Base-by-base conservation (phyloP, 2,888 invertebrate genomes). In the Allygus modestus region DNA sequence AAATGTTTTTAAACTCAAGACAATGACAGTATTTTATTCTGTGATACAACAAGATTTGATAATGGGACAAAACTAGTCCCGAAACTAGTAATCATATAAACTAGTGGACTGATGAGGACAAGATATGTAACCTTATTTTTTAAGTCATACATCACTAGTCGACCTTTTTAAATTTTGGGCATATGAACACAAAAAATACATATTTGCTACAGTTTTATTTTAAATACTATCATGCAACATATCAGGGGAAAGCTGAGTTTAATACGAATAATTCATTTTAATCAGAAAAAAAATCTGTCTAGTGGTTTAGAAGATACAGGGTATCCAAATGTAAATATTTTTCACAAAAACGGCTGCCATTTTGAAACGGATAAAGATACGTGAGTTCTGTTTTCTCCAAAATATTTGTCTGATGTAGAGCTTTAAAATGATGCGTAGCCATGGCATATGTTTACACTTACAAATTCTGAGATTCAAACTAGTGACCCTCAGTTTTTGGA, bases 391-490 rank as follows among this genome's bases (percentile, higher is more conserved):
- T 23, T 61, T 61, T n/a, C 26, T 11, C 61, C n/a, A 61, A 61
- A 61, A 23, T 28, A 15, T 28, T 61, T 23, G 5, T 61, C n/a
- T 61, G 1, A 11, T 2, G 1, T n/a, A 23, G 28, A 28, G 26
- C 61, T 28, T 17, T 61, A 61, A 61, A 23, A 61, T 61, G 12
- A 28, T 61, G 61, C 15, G n/a, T 61, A 61, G 15, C n/a, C 26
- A 61, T 28, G 61, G 15, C 61, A 61, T 28, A 23, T 61, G 61
- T 61, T 61, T 61, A 23, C 26, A 61, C 20, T 61, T 61, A n/a
- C 1, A 23, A 23, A 12, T 61, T 61, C 61, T 15, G 61, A 61
- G 28, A 61, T 61, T 28, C 26, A 1, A 61, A 61, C 61, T 23
- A 9, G 26, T 61, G 61, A 61, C 61, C 28, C 61, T 23, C 28